Percentiles rank a stretch among this genome's conserved stretches.
phyloP scores from a whole-genome alignment of 2,797 vertebrate genomes.

The Pantherophis vulpinus region DNA sequence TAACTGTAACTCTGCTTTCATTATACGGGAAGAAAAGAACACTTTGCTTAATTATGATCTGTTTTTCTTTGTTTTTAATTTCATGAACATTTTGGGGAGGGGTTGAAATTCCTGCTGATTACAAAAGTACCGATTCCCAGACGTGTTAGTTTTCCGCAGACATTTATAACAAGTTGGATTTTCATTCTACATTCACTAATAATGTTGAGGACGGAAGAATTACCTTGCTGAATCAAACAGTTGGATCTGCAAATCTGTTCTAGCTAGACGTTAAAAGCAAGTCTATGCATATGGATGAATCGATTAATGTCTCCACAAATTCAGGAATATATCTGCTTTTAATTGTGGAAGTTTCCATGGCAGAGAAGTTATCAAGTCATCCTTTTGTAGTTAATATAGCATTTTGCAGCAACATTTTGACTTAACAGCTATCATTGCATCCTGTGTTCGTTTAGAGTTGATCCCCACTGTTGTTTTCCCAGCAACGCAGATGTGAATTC shows the following conservation, averaged over 20 bases:
- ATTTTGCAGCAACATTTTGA: background rate
- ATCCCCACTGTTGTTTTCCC: background rate
- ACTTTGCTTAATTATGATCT: constrained; percentile 75
- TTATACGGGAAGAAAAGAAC: constrained; percentile 73
- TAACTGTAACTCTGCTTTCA: constrained; percentile 74
- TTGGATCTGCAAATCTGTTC: background rate
- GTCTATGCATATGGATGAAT: background rate
- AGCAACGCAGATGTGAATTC: background rate
- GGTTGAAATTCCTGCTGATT: constrained; percentile 69
- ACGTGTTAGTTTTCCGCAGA: constrained; percentile 49
- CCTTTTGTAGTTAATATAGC: background rate
- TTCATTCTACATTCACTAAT: constrained; percentile 49
- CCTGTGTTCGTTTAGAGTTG: background rate
- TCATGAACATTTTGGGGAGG: constrained; percentile 52
- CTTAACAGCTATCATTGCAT: background rate
- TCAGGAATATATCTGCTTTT: background rate
- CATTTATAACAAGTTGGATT: background rate
- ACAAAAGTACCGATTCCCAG: constrained; percentile 57
- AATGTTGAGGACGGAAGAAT: background rate
- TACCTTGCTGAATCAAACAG: background rate
- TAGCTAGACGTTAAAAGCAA: background rate
- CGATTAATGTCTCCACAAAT: background rate
- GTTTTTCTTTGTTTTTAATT: constrained; percentile 73
- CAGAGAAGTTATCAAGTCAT: background rate
- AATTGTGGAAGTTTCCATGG: background rate